Conservation (phyloP, 2,888 invertebrate species). For the Homarus gammarus region DNA sequence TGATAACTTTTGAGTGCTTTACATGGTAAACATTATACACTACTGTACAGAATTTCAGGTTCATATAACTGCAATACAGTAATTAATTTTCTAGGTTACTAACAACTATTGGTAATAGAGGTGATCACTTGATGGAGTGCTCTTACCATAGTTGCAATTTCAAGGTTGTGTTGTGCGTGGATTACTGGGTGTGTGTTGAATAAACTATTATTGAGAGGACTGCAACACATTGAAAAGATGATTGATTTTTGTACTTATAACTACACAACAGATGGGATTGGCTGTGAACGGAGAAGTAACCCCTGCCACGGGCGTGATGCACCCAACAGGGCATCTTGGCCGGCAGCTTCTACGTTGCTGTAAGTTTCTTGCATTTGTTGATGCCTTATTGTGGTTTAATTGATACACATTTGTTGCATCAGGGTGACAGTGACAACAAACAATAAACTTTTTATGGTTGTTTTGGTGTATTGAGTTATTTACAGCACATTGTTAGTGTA, state of each 20-base stretch:
- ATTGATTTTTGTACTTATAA: background rate
- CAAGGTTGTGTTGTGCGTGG: no score
- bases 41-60: background rate
- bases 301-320: conserved; percentile 40
- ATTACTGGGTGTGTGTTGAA: no score
- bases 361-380: conserved; percentile 21
- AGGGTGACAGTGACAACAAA: no score
- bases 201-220: background rate
- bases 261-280: conserved; percentile 50
- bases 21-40: no score
- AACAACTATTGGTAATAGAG: no score
- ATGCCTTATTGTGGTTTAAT: background rate
- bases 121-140: no score
- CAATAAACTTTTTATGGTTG: no score
- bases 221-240: background rate
- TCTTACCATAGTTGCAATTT: no score
- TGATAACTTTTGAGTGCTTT: background rate
- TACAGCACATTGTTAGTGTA: no score
- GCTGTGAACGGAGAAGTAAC: conserved; percentile 55
- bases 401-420: no score
- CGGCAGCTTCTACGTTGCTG: conserved; percentile 60
- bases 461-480: no score
- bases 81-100: no score
- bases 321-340: conserved; percentile 67
- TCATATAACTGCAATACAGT: background rate